These are phyloP conservation scores for Sphaeridia pumilis DNA, from an alignment of 2,888 invertebrate genomes.

Conservation along the genomic window DNA sequence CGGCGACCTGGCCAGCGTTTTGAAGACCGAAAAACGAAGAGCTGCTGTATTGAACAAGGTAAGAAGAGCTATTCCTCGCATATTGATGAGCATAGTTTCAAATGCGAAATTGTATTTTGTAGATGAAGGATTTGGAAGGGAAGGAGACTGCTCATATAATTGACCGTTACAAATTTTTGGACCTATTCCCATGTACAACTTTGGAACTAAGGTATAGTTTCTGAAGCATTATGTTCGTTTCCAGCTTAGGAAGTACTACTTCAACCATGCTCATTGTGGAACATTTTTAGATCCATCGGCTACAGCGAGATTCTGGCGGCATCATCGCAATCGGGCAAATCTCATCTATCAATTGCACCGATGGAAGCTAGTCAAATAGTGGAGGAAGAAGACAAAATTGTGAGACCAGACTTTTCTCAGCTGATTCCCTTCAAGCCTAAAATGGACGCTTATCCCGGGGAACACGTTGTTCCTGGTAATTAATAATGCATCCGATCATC, in stretches of 20 bases:
- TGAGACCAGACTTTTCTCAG: constrained; percentile 81
- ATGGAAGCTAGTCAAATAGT: constrained; percentile 41
- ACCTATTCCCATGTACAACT: constrained; percentile 83
- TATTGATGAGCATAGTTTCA: too few relatives aligned
- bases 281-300: constrained; percentile 56
- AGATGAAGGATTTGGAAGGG: constrained; percentile 91
- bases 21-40: constrained; percentile 90
- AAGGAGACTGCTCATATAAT: constrained; percentile 94
- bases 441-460: constrained; percentile 64
- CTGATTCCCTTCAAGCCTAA: constrained; percentile 99
- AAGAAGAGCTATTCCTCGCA: too few relatives aligned
- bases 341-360: constrained; percentile 22
- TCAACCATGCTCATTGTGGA: too few relatives aligned
- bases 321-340: constrained; percentile 26
- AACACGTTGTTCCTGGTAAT: constrained; percentile 61
- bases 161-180: constrained; percentile 89
- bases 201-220: constrained; percentile 65
- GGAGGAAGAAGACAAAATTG: constrained; percentile 48
- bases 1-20: constrained; percentile 90
- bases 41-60: constrained; percentile 85
- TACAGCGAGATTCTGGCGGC: constrained; percentile 55
- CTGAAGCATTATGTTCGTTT: too few relatives aligned
- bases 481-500: too few relatives aligned
- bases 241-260: too few relatives aligned
- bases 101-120: constrained; percentile 35